Percentiles rank a stretch among this genome's conserved stretches.
Evolutionary conservation across 1,140 invertebrate species (phyloP).

Genomic region (Catajapyx aquilonaris): DNA sequence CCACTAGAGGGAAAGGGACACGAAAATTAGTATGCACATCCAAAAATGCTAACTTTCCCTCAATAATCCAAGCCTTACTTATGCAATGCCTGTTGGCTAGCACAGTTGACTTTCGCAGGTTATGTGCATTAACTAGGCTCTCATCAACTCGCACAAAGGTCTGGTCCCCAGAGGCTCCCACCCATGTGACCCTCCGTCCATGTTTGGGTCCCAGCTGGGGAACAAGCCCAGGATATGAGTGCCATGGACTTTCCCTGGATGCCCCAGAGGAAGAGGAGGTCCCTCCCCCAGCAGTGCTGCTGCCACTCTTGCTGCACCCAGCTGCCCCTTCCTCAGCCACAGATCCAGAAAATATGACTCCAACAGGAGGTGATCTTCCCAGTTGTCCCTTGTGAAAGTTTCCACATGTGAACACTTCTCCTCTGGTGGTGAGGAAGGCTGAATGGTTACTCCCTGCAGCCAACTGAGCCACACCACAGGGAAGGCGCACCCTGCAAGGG

Average conservation of each 20-base stretch:
- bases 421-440: conserved; percentile 66
- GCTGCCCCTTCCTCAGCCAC: conserved; percentile 2
- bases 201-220: conserved; percentile 52
- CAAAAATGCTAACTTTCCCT: too few species aligned
- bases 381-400: conserved; percentile 72
- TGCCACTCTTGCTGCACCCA: conserved; percentile 6
- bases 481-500: conserved; percentile 52
- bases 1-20: conserved; percentile 24
- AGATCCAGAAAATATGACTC: too few species aligned
- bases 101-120: conserved; percentile 61
- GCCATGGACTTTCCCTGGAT: too few species aligned
- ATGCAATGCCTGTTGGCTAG: conserved; percentile 72
- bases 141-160: conserved; percentile 89
- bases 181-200: conserved; percentile 73
- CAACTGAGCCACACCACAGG: conserved; percentile 41
- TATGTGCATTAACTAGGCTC: conserved; percentile 70
- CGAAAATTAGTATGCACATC: too few species aligned
- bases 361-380: too few species aligned
- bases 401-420: conserved; percentile 86
- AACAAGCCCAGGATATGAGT: conserved; percentile 56
- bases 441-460: conserved; percentile 91
- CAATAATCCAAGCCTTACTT: conserved; percentile 34
- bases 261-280: too few species aligned
- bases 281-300: conserved; percentile 16
- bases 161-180: conserved; percentile 82